A percentile compares a stretch with the other conserved stretches of the same genome.
phyloP scores from a whole-genome alignment of 2,797 vertebrate genomes.

The Kryptolebias ocellatus region DNA sequence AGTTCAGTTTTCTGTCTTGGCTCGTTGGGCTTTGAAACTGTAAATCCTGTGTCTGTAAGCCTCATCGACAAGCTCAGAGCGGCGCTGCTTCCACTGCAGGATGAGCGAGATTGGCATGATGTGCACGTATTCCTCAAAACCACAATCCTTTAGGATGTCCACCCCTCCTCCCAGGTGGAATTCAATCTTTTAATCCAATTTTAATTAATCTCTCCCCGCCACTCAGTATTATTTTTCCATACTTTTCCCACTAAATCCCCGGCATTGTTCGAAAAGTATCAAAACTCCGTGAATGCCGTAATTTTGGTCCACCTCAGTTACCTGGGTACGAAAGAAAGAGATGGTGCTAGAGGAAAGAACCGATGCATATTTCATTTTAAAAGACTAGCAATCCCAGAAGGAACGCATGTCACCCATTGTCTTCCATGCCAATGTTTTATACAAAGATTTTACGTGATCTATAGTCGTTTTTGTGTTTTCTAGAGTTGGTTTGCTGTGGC shows the following conservation, averaged over 20 bases:
- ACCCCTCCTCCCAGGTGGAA: constrained; percentile 4
- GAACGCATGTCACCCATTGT: no score
- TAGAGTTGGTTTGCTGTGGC: no score
- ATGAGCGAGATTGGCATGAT: background rate
- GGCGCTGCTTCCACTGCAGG: background rate
- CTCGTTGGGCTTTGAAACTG: constrained; percentile 8
- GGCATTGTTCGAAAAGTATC: background rate
- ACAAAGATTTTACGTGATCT: no score
- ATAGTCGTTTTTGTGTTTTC: no score
- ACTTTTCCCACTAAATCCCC: background rate
- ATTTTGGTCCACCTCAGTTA: background rate
- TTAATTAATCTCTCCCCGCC: background rate
- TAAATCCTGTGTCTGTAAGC: background rate
- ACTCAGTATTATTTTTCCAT: background rate
- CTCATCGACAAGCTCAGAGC: constrained; percentile 2
- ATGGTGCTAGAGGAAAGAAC: background rate
- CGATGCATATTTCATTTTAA: no score
- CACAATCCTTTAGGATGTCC: constrained; percentile 4
- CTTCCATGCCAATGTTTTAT: no score
- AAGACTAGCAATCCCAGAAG: no score
- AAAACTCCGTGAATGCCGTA: background rate
- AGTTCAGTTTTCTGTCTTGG: background rate
- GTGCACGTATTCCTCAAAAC: background rate
- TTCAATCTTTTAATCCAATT: constrained; percentile 12
- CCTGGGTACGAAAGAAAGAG: background rate